Base-by-base conservation (phyloP, 30 jellyfish, hydroid and myxozoan species). In the Morbakka virulenta region DNA sequence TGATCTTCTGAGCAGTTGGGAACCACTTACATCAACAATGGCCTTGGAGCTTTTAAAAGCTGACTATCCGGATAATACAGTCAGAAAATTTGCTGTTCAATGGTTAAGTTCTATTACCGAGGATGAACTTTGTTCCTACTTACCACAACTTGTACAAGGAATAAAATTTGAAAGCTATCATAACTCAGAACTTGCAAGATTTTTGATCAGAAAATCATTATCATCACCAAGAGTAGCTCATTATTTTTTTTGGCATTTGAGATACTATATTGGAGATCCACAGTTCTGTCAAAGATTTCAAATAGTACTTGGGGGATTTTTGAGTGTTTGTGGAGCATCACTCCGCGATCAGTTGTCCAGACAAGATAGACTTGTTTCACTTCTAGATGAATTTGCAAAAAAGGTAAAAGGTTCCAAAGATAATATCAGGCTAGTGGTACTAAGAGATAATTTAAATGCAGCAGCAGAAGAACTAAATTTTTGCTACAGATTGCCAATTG, bases 281-380 rank as follows among this genome's bases (percentile, higher is more conserved):
- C 98, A 91, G 68, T 91, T 91, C 67, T 79, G 97, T 28, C 98
- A 78, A 80, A 81, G 98, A 53, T 91, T 91, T 62, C 96, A 91
- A 77, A 79, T 91, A 21, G 94, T 84, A 4, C 74, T 91, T 17
- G 94, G 98, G 22, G 98, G 96, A 11, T 49, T 91, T n/a, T 70
- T 91, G 1, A 74, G 98, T 62, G 89, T 76, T 29, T 91, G 96
- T 72, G 98, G 98, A 22, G 57, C 80, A 4, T 82, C 94, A 0
- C 14, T 91, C 92, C 71, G 95, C 26, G 94, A 83, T 61, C 95
- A 83, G 68, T 52, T 91, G 41, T 57, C 86, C 14, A 72, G 91
- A 52, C 96, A 91, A 69, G 98, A 91, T 51, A 77, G 57, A 64
- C 81, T 83, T 78, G 83, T 91, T 9, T 81, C 53, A 26, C 61